Evolutionary conservation across 2,113 vertebrate genomes (phyloP).

Genomic region (Elephantulus edwardii): DNA sequence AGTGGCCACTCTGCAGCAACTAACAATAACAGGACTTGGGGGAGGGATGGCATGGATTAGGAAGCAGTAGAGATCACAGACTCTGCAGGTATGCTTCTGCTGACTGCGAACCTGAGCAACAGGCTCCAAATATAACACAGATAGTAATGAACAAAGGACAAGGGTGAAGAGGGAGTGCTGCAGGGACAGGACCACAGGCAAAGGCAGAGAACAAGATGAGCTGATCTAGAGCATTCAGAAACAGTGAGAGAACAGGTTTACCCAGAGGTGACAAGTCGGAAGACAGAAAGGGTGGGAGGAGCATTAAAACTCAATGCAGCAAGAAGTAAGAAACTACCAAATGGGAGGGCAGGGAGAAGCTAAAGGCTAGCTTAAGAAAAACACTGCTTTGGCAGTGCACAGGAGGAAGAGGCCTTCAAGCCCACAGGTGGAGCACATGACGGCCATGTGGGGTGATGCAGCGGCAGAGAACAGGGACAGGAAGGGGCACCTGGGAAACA

Average conservation of each 20-base stretch:
- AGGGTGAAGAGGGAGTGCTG: accelerated
- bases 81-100: neutral
- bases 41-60: neutral
- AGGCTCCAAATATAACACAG: neutral
- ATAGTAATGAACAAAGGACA: neutral
- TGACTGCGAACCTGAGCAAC: neutral
- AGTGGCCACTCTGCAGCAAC: no score
- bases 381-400: neutral
- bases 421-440: neutral
- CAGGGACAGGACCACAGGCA: neutral
- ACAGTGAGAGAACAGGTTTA: accelerated
- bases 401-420: neutral
- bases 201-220: neutral
- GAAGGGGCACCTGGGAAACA: neutral
- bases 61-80: neutral
- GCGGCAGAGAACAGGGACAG: neutral
- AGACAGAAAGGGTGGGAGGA: neutral
- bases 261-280: neutral
- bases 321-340: accelerated
- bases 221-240: accelerated
- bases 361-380: neutral
- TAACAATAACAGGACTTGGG: neutral
- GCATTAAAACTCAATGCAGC: accelerated
- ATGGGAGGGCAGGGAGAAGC: neutral
- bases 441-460: accelerated